Evolutionary conservation across 35 echinoderm and acorn worm species (phyloP).

Genomic region (Hemicentrotus pulcherrimus): DNA sequence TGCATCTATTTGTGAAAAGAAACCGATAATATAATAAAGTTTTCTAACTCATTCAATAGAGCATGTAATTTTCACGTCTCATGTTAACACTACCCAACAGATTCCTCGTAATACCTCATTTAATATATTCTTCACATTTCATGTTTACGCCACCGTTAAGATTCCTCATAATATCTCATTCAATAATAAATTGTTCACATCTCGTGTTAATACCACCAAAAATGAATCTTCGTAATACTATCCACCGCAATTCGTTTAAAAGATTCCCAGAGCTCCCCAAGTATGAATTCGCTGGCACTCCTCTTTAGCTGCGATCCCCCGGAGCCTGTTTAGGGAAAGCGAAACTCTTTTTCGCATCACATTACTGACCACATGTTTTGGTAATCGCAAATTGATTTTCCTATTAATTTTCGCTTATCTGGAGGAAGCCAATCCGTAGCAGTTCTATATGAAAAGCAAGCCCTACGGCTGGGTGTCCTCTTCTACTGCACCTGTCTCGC

Average conservation of each 20-base stretch:
- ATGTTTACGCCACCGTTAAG: background rate
- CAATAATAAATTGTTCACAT: background rate
- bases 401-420: conserved; percentile 8
- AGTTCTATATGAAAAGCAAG: conserved; percentile 2
- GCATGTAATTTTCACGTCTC: too few species aligned
- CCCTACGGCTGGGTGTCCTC: background rate
- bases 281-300: background rate
- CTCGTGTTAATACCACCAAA: background rate
- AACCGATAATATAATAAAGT: too few species aligned
- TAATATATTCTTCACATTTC: background rate
- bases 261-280: background rate
- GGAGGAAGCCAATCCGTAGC: background rate
- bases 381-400: conserved; percentile 19
- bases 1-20: too few species aligned
- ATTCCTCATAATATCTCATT: background rate
- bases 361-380: conserved; percentile 12
- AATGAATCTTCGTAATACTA: background rate
- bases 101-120: background rate
- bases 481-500: background rate
- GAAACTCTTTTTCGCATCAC: conserved; percentile 16
- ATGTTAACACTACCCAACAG: too few species aligned
- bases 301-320: background rate
- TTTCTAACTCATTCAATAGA: too few species aligned
- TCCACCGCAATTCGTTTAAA: background rate
- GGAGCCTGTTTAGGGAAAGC: background rate